A percentile compares a stretch with the other conserved stretches of the same genome.
Conservation (phyloP, 2,888 invertebrate genomes). For the Troides helena region DNA sequence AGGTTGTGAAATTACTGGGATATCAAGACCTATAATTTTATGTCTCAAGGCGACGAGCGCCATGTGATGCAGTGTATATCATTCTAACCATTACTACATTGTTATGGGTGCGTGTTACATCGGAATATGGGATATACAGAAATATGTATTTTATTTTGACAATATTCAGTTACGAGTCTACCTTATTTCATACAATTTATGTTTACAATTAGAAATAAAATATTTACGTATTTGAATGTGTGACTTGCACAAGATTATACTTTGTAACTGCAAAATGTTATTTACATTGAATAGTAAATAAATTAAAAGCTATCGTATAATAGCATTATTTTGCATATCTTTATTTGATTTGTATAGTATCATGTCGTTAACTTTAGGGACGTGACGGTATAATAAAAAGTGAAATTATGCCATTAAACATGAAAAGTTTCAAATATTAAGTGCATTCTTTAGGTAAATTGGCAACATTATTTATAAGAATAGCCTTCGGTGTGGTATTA, state of each 20-base stretch:
- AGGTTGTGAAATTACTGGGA: too few relatives aligned
- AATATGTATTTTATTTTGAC: too few relatives aligned
- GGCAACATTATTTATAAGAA: not conserved
- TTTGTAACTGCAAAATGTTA: conserved; percentile 30
- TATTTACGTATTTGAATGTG: not conserved
- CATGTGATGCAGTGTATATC: too few relatives aligned
- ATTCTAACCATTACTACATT: too few relatives aligned
- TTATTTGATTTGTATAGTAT: conserved; percentile 14
- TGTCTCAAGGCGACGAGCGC: too few relatives aligned
- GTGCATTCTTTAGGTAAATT: not conserved
- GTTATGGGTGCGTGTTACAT: too few relatives aligned
- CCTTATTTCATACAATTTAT: too few relatives aligned
- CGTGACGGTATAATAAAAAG: conserved; percentile 25
- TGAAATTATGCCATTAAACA: conserved; percentile 1
- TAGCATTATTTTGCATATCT: conserved; percentile 27
- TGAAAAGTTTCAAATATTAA: not conserved
- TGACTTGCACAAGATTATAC: conserved; percentile 37
- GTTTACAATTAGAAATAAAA: not conserved
- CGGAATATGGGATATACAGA: too few relatives aligned
- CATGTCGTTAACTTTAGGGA: conserved; percentile 17
- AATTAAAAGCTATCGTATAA: conserved; percentile 31
- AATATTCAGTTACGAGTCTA: too few relatives aligned
- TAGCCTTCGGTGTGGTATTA: not conserved
- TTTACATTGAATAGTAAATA: conserved; percentile 44
- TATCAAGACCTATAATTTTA: too few relatives aligned